A percentile compares a stretch with the other conserved stretches of the same genome.
These are phyloP conservation scores for Drosophila colorata DNA, from an alignment of 2,888 invertebrate species.

Conservation along the genomic window DNA sequence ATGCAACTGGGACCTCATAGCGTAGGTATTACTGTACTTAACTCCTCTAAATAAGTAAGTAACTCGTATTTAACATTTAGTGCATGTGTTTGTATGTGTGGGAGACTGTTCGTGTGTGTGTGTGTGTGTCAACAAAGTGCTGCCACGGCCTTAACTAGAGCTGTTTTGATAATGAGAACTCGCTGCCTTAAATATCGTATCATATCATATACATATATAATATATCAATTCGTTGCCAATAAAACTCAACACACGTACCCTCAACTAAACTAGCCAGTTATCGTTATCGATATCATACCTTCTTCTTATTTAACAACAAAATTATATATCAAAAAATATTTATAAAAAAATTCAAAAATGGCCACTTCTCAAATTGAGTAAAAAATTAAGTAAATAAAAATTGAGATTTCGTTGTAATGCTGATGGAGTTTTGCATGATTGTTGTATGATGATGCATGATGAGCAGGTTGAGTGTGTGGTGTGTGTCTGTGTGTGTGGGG, in stretches of 20 bases:
- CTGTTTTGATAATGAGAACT: slow-evolving; percentile 42
- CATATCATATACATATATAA: slow-evolving; percentile 11
- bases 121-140: slow-evolving; percentile 68
- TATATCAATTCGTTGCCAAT: slow-evolving; percentile 72
- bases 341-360: slow-evolving; percentile 48
- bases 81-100: slow-evolving; percentile 52
- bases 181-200: slow-evolving; percentile 51
- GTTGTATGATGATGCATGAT: slow-evolving; percentile 27
- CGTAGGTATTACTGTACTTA: slow-evolving; percentile 53
- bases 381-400: slow-evolving; percentile 49
- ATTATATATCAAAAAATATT: slow-evolving; percentile 23
- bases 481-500: slow-evolving; percentile 11
- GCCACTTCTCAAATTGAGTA: slow-evolving; percentile 70
- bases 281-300: slow-evolving; percentile 44
- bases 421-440: slow-evolving; percentile 17
- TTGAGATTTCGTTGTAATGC: slow-evolving; percentile 57
- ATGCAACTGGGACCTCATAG: slow-evolving; percentile 72
- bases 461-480: slow-evolving; percentile 15
- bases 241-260: slow-evolving; percentile 75
- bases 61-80: slow-evolving; percentile 75
- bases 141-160: slow-evolving; percentile 62
- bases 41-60: slow-evolving; percentile 49
- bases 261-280: slow-evolving; percentile 54
- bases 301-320: slow-evolving; percentile 56
- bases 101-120: slow-evolving; percentile 26